Evolutionary conservation across 2,797 vertebrate species (phyloP), one percentile per base, ranked within the genome.

Genomic region (Sarcophilus harrisii): DNA sequence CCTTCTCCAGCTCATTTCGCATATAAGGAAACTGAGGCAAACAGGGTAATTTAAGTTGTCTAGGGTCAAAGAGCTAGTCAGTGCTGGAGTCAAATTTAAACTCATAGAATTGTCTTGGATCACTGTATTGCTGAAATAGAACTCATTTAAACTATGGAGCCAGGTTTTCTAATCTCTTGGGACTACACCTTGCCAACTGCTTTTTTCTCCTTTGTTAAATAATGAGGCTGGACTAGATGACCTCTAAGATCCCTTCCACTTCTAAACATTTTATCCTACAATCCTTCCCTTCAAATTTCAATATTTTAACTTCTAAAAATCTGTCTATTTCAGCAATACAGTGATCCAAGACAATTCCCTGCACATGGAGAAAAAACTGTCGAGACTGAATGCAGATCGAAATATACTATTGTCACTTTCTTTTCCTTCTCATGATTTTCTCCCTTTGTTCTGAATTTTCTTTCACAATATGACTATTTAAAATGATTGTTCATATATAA

Each of bases 241-340:
- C 21, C 10, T 45, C 73, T 24, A 45, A 45, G 21, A n/a, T 45
- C 21, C 38, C 38, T 81, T 81, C n/a, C 73, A 81, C n/a, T 21
- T 81, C 66, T 81, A 81, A 45, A 81, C 6, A 24, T 10, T 32
- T 58, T 93, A 93, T 92, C 57, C 21, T 90, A 92, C 14, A 27
- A n/a, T 27, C 91, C 49, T 93, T 58, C 95, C 91, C 59, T 91
- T 94, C 54, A 92, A 93, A 94, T 94, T 73, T 90, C 21, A 95
- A 29, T 94, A 89, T 90, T 95, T 54, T 93, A 32, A 97, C 66
- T 73, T 73, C 57, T 13, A 91, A 95, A 95, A 93, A 91, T 73
- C 38, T 73, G 16, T 93, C 91, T 57, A 90, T 5, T 57, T 0
- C 1, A 52, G 52, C 54, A 55, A 55, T 55, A 55, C 9, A 55